phyloP scores from a whole-genome alignment of 2,797 vertebrate species.

The Leptodactylus fallax region DNA sequence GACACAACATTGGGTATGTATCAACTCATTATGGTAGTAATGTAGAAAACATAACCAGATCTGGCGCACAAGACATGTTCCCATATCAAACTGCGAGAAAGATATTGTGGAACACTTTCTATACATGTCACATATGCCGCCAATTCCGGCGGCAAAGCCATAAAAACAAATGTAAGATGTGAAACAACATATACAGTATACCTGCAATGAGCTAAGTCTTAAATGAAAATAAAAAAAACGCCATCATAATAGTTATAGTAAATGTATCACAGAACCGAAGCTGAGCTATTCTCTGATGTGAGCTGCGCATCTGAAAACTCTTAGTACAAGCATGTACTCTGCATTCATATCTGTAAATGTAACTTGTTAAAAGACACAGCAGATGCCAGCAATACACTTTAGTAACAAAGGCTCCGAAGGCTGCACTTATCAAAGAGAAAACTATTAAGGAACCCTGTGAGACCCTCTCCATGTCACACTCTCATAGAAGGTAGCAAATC shows the following conservation, averaged over 20 bases:
- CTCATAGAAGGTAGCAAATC: constrained; percentile 18
- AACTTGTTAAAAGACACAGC: constrained; percentile 7
- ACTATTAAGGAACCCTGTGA: not conserved
- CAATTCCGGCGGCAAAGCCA: not conserved
- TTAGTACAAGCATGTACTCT: constrained; percentile 63
- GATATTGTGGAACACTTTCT: not conserved
- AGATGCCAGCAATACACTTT: constrained; percentile 4
- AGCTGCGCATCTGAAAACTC: not conserved
- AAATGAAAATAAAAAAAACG: not conserved
- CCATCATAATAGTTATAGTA: not conserved
- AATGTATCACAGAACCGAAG: not conserved
- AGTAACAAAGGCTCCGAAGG: constrained; percentile 20
- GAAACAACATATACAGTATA: not conserved
- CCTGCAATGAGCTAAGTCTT: not conserved
- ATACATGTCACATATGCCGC: not conserved
- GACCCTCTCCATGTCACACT: constrained; percentile 1
- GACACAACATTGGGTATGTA: not conserved
- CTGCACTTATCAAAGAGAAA: constrained; percentile 23
- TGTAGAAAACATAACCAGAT: not conserved
- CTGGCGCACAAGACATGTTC: not conserved
- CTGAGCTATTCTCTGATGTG: constrained; percentile 1
- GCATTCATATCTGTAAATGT: constrained; percentile 64
- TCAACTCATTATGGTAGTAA: not conserved
- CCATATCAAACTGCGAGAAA: not conserved
- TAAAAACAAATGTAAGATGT: not conserved